Percentiles rank a stretch among this genome's conserved stretches.
Evolutionary conservation across 2,888 invertebrate species (phyloP).

Genomic region (Toxonevra muliebris): DNA sequence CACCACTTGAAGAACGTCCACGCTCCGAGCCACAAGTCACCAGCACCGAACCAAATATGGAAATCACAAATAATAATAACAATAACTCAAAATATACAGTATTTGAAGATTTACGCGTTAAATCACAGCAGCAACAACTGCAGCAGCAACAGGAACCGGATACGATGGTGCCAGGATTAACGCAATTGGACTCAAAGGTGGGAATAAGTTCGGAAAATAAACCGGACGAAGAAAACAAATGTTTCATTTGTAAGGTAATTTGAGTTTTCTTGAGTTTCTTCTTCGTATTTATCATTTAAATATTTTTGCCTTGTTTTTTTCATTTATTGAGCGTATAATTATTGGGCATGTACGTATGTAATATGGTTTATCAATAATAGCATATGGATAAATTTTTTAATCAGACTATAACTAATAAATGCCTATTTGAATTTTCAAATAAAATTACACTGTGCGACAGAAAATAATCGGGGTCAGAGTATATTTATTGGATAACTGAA

Average conservation of each 20-base stretch:
- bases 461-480: too few species aligned
- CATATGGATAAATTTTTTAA: background rate
- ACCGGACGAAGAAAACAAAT: slow-evolving; percentile 72
- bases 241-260: slow-evolving; percentile 79
- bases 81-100: slow-evolving; percentile 58
- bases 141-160: slow-evolving; percentile 39
- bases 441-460: too few species aligned
- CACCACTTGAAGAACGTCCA: slow-evolving; percentile 59
- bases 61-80: slow-evolving; percentile 53
- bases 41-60: slow-evolving; percentile 61
- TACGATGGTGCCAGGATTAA: slow-evolving; percentile 52
- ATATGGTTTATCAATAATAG: background rate
- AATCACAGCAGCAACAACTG: slow-evolving; percentile 49
- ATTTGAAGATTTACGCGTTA: slow-evolving; percentile 70
- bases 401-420: too few species aligned
- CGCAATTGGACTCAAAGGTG: slow-evolving; percentile 64
- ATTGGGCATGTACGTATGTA: background rate
- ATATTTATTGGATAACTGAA: too few species aligned
- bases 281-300: slow-evolving; percentile 20
- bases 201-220: slow-evolving; percentile 64
- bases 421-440: too few species aligned
- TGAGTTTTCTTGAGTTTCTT: slow-evolving; percentile 57
- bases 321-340: background rate
- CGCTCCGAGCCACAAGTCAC: slow-evolving; percentile 64
- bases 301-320: slow-evolving; percentile 10